Base-by-base conservation (phyloP, 2,113 vertebrate species). In the Grallaria varia region DNA sequence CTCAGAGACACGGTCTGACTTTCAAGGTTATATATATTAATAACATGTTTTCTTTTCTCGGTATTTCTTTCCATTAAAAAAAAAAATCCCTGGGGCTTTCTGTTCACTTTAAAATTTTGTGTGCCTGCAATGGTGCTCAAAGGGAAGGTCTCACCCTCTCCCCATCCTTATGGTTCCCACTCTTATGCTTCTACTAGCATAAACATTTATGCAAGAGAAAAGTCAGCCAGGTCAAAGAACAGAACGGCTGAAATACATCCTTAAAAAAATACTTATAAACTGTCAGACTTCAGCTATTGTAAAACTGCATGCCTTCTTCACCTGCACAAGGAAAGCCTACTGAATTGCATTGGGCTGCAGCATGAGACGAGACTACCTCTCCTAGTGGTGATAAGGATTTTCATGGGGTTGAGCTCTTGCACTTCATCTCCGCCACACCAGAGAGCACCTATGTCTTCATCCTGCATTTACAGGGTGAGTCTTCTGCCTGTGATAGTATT, bases 51-150 rank as follows among this genome's bases (percentile, higher is more conserved):
- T 75, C 14, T 80, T 62, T 89, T 21, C 63, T 63, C 15, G 16
- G 5, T 44, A 28, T 33, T 77, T 10, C 3, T 90, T 81, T 75
- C 20, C 2, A 14, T 17, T 19, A 66, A 35, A 35, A 35, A 30
- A 18, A n/a, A 68, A 81, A 14, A 12, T 0, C 0, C 1, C 0
- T 2, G 4, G 68, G 12, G 5, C 78, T 87, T 95, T 71, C 42
- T 62, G 17, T 31, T 84, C 20, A 42, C 10, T 75, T 76, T 40
- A 64, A 69, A 62, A 35, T 40, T 84, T 40, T 74, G 1, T 59
- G 27, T 67, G 33, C 18, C 25, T 40, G 27, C 5, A 3, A 3
- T 35, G 10, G 14, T 67, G 14, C 21, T 76, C 23, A 67, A 31
- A 67, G 23, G 37, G 23, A 87, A 84, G 37, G 10, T 40, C 10